Conservation (phyloP, 2,797 vertebrate genomes). For the Hyperoplus immaculatus region DNA sequence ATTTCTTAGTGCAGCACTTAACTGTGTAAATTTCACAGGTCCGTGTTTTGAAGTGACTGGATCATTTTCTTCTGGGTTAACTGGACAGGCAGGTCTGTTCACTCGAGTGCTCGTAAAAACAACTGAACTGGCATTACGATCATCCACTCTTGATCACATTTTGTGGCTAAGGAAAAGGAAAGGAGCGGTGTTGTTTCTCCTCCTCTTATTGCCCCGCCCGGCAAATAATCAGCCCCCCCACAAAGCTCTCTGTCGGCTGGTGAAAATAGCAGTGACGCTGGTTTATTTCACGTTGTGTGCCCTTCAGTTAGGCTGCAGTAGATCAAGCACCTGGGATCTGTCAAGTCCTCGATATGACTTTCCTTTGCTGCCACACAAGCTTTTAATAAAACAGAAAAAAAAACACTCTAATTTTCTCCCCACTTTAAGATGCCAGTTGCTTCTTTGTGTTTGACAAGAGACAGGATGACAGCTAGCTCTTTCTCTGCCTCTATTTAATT, state of each 20-base stretch:
- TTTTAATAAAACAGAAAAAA: slow-evolving; percentile 73
- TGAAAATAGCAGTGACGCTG: slow-evolving; percentile 62
- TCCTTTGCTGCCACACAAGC: slow-evolving; percentile 73
- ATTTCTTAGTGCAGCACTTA: neutral
- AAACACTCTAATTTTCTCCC: slow-evolving; percentile 66
- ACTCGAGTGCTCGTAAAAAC: slow-evolving; percentile 19
- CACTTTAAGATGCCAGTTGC: slow-evolving; percentile 70
- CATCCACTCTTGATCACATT: slow-evolving; percentile 47
- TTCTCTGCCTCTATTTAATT: slow-evolving; percentile 64
- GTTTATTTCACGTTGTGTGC: slow-evolving; percentile 66
- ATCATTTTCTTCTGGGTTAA: neutral
- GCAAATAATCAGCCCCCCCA: slow-evolving; percentile 60
- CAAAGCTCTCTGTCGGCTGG: slow-evolving; percentile 64
- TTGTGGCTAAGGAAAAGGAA: slow-evolving; percentile 66
- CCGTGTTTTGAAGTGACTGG: neutral
- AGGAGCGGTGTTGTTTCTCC: slow-evolving; percentile 19
- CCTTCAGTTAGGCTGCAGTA: slow-evolving; percentile 63
- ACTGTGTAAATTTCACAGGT: neutral
- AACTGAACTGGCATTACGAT: slow-evolving; percentile 39
- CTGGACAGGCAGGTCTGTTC: slow-evolving; percentile 6
- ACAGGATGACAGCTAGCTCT: slow-evolving; percentile 70
- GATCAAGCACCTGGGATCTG: slow-evolving; percentile 78
- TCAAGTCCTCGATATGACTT: slow-evolving; percentile 62
- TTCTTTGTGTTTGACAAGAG: slow-evolving; percentile 77
- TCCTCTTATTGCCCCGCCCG: slow-evolving; percentile 28